These are phyloP conservation scores for Strongylocentrotus purpuratus DNA, from an alignment of 35 echinoderm and acorn worm species.

Conservation along the genomic window DNA sequence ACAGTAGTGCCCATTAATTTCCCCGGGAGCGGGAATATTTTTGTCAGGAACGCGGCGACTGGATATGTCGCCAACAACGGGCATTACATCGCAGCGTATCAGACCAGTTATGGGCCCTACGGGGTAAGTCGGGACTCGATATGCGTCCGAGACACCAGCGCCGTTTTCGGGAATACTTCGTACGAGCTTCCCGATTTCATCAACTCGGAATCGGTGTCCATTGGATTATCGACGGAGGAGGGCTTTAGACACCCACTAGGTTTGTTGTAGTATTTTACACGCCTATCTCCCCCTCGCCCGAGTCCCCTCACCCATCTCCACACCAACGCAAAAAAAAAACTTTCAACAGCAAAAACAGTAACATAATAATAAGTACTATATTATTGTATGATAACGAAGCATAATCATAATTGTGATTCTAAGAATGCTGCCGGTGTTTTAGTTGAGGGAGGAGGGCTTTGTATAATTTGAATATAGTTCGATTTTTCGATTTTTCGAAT, in stretches of 20 bases:
- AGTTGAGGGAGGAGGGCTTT: no score
- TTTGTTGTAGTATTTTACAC: not conserved
- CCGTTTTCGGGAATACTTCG: not conserved
- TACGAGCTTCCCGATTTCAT: conserved; percentile 39
- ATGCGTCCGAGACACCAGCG: not conserved
- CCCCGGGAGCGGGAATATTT: not conserved
- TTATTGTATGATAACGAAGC: no score
- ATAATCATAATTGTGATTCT: no score
- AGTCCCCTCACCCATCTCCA: no score
- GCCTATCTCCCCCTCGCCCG: no score
- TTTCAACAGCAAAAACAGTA: no score
- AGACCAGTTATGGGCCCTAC: not conserved
- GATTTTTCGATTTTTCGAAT: no score
- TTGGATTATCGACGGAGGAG: not conserved
- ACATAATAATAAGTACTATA: no score
- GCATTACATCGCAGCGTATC: not conserved
- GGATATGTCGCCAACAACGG: not conserved
- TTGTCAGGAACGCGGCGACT: not conserved
- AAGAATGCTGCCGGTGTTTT: no score
- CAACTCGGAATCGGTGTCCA: conserved; percentile 14
- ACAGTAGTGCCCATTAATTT: not conserved
- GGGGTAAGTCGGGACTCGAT: not conserved
- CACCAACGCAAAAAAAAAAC: no score
- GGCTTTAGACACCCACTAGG: not conserved
- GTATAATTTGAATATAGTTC: no score